These are phyloP conservation scores for Sigmodon hispidus DNA, from an alignment of 2,113 vertebrate genomes.

Conservation along the genomic window DNA sequence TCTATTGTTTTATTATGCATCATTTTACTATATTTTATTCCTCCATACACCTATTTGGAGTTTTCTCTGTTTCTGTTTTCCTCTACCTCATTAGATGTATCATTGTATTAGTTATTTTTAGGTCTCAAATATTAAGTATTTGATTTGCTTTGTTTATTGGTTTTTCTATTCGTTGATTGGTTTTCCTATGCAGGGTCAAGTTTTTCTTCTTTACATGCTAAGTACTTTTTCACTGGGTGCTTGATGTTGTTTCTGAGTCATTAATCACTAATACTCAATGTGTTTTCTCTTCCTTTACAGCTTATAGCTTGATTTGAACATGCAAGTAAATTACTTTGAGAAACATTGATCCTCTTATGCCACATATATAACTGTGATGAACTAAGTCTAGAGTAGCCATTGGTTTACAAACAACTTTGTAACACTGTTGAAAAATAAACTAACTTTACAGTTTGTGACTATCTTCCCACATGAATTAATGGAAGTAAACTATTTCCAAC, in stretches of 20 bases:
- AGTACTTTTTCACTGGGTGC: not conserved
- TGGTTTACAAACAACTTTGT: not conserved
- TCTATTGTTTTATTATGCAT: not conserved
- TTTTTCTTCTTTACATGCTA: not conserved
- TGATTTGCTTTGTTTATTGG: not conserved
- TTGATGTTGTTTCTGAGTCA: not conserved
- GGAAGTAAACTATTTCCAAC: not conserved
- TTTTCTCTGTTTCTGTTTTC: not conserved
- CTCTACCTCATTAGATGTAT: not conserved
- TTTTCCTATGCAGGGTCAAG: not conserved
- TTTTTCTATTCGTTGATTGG: not conserved
- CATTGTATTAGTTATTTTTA: conserved; percentile 12
- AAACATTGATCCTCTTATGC: not conserved
- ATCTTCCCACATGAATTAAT: not conserved
- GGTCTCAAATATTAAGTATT: not conserved
- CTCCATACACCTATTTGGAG: too few species aligned
- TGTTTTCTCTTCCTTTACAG: not conserved
- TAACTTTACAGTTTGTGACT: not conserved
- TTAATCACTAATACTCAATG: not conserved
- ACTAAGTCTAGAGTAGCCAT: not conserved
- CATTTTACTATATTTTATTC: not conserved
- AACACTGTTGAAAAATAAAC: not conserved
- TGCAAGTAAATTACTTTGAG: not conserved
- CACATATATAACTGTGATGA: not conserved
- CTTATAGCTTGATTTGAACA: not conserved